phyloP scores from a whole-genome alignment of 2,113 vertebrate genomes.

The Ibidorhyncha struthersii region DNA sequence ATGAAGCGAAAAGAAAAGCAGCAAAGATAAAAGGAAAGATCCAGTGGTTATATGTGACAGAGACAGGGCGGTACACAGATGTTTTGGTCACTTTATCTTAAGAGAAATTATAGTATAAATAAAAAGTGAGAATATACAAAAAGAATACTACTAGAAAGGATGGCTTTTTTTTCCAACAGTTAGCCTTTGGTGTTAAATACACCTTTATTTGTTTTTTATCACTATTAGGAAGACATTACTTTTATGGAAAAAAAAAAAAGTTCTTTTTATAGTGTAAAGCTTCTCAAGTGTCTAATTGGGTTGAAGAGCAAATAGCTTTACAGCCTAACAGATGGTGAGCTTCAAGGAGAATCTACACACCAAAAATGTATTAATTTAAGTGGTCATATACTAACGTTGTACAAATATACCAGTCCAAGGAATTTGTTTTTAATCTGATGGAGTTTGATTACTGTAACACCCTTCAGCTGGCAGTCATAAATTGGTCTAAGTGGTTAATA shows the following conservation, averaged over 20 bases:
- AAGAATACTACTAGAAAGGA: neutral
- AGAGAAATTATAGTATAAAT: neutral
- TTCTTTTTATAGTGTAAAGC: neutral
- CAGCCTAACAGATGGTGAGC: neutral
- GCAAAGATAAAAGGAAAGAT: neutral
- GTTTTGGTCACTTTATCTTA: neutral
- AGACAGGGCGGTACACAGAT: neutral
- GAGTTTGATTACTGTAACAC: neutral
- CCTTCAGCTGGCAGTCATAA: neutral
- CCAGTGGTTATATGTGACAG: neutral
- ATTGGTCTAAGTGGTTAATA: neutral
- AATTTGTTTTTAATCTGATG: neutral
- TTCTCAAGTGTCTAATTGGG: neutral
- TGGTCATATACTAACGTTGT: neutral
- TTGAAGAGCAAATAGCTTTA: slow-evolving; percentile 18
- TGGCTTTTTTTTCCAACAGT: neutral
- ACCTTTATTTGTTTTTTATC: neutral
- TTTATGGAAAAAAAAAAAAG: neutral
- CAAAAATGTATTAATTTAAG: neutral
- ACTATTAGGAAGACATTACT: neutral
- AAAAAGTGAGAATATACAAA: neutral
- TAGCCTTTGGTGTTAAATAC: neutral
- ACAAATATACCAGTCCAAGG: neutral
- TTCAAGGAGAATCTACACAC: neutral
- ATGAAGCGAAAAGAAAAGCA: neutral